Evolutionary conservation across 2,113 vertebrate genomes (phyloP).

Genomic region (Telmatochromis bifrenatus): DNA sequence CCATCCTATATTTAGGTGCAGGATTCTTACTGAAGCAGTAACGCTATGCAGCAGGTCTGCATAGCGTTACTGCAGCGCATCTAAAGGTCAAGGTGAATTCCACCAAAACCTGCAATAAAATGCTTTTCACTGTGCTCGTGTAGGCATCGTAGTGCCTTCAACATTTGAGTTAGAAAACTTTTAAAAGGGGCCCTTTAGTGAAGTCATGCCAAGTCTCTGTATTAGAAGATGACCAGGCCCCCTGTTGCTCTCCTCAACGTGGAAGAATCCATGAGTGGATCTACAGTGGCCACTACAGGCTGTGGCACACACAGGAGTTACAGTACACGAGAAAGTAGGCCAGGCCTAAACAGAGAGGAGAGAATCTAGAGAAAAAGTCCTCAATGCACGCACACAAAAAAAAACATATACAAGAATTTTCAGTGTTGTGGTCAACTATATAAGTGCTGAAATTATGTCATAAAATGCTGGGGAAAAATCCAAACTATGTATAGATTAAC

Average conservation of each 20-base stretch:
- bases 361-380: neutral
- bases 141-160: neutral
- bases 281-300: conserved; percentile 57
- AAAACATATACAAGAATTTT: neutral
- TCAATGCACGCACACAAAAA: neutral
- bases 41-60: neutral
- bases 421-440: neutral
- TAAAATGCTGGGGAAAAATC: neutral
- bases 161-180: neutral
- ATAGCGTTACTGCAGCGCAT: neutral
- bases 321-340: conserved; percentile 21
- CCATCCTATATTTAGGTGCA: neutral
- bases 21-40: neutral
- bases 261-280: neutral
- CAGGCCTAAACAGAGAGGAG: neutral
- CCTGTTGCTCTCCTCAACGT: neutral
- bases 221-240: neutral
- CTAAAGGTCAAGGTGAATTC: neutral
- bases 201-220: neutral
- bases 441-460: neutral
- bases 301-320: neutral
- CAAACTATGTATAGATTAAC: neutral
- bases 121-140: neutral
- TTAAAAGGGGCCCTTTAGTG: neutral
- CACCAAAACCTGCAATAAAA: neutral